Conservation (phyloP, 1,140 invertebrate genomes). For the Mylabris phalerata region DNA sequence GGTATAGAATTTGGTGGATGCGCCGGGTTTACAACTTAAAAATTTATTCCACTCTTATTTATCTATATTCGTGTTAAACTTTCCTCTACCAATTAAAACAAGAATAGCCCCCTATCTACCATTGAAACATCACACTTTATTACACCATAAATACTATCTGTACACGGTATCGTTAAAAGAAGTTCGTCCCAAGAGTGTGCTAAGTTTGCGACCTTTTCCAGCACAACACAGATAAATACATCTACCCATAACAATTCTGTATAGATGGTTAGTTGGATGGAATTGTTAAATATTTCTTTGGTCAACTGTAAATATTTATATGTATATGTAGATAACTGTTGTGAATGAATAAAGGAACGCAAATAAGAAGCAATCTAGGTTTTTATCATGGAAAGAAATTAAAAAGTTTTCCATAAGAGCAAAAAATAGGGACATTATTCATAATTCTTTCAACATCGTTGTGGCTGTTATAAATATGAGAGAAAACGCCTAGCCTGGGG, state of each 20-base stretch:
- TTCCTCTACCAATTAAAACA: conserved; percentile 9
- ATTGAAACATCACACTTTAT: conserved; percentile 24
- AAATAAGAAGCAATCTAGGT: conserved; percentile 11
- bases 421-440: conserved; percentile 6
- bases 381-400: conserved; percentile 11
- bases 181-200: conserved; percentile 21
- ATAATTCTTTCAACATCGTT: conserved; percentile 12
- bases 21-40: no score
- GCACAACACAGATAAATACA: conserved; percentile 18
- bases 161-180: conserved; percentile 22
- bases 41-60: no score
- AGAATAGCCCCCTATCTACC: conserved; percentile 1
- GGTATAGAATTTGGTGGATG: no score
- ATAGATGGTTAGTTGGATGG: neutral
- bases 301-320: conserved; percentile 12
- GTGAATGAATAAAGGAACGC: neutral
- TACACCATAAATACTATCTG: conserved; percentile 25
- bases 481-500: neutral
- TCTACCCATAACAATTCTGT: conserved; percentile 1
- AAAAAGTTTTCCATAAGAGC: conserved; percentile 11
- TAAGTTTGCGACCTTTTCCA: conserved; percentile 16
- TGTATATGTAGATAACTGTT: conserved; percentile 9
- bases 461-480: neutral
- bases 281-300: neutral
- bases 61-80: no score